Evolutionary conservation across 1,140 invertebrate genomes (phyloP).

Genomic region (Rhagoletis zephyria): DNA sequence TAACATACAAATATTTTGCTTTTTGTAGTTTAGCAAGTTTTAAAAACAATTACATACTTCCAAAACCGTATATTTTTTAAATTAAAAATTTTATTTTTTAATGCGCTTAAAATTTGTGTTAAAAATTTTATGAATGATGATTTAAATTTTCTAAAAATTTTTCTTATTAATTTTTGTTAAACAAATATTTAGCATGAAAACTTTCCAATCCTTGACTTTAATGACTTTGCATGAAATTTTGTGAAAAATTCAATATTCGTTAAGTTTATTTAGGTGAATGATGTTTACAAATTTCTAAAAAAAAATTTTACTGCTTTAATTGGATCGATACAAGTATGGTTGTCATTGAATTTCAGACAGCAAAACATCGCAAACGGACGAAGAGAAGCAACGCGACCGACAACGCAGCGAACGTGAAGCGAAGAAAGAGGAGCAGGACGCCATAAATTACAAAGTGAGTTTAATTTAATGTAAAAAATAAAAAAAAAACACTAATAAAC

Average conservation of each 20-base stretch:
- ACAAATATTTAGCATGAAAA: not conserved
- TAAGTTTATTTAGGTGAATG: conserved; percentile 21
- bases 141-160: not conserved
- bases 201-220: conserved; percentile 47
- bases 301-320: conserved; percentile 18
- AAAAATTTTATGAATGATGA: no score
- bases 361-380: conserved; percentile 73
- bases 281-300: not conserved
- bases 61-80: no score
- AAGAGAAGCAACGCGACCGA: conserved; percentile 73
- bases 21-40: no score
- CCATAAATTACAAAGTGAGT: conserved; percentile 73
- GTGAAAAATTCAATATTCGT: not conserved
- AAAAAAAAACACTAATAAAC: not conserved
- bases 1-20: no score
- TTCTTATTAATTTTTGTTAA: not conserved
- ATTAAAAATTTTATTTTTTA: no score
- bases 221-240: conserved; percentile 38
- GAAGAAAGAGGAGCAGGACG: conserved; percentile 73
- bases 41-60: no score
- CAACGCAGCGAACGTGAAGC: conserved; percentile 72
- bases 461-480: conserved; percentile 46
- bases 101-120: no score
- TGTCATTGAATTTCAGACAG: conserved; percentile 63
- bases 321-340: conserved; percentile 29